Evolutionary conservation across 1,140 invertebrate genomes (phyloP), one percentile per base, ranked within the genome.

Genomic region (Anastrepha ludens): DNA sequence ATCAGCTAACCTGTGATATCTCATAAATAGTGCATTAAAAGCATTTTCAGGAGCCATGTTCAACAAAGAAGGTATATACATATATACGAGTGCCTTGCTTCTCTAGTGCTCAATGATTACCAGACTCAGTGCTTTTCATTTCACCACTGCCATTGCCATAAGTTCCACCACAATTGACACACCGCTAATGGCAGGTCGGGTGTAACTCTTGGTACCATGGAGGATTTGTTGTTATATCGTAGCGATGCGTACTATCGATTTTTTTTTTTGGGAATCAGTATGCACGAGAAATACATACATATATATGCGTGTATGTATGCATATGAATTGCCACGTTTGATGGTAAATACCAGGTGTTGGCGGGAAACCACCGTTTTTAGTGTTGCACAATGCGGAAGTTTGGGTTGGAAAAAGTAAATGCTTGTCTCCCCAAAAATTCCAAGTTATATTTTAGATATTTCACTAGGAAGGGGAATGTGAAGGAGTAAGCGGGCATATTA

Each of bases 141-240:
- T 74, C 41, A n/a, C 39, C 15, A 74, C 44, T 74, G 1, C 15
- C 41, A 4, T 41, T 11, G 41, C 67, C 67, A 74, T 39, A 81
- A 81, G 74, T 81, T 17, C 74, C 74, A 55, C 74, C 44, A 55
- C 44, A 81, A 9, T 41, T 81, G 74, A 55, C 74, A 81, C 74
- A 81, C 47, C 74, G 74, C 74, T 81, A 81, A 81, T 81, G 74
- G 74, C 47, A 47, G 50, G 74, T 81, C 74, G 74, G 50, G 74
- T n/a, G 4, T 9, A 55, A 20, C 47, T 41, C 47, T 81, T 13
- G 47, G 17, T 41, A 47, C 74, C 29, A n/a, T n/a, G 29, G 15
- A 55, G 47, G 15, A 50, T 55, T 81, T 81, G 47, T 81, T 81
- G 15, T 81, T 17, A 81, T 81, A 81, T 44, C 47, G 47, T 81